Percentiles rank a stretch among this genome's conserved stretches.
These are phyloP conservation scores for Atrichornis clamosus DNA, from an alignment of 2,113 vertebrate species.

Conservation along the genomic window DNA sequence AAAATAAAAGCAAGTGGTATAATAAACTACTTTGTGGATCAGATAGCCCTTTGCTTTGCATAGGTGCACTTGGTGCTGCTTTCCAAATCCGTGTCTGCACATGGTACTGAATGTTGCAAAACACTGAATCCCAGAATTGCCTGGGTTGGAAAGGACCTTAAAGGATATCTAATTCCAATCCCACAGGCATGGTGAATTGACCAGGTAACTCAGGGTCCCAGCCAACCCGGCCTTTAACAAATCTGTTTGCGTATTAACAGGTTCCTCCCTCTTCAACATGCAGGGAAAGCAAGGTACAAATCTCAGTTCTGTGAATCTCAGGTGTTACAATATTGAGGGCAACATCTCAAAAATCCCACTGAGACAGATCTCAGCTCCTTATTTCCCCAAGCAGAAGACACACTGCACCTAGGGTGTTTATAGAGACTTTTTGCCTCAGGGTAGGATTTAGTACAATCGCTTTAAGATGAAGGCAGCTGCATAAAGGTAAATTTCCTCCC, in stretches of 20 bases:
- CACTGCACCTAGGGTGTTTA: background rate
- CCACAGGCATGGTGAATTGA: too few relatives aligned
- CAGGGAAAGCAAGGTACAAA: background rate
- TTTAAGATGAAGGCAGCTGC: background rate
- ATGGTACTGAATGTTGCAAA: background rate
- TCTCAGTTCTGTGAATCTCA: background rate
- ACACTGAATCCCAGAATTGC: background rate
- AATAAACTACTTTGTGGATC: background rate
- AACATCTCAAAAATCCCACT: background rate
- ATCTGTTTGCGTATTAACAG: background rate
- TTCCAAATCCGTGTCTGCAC: background rate
- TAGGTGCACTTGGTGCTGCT: background rate
- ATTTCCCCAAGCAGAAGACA: background rate
- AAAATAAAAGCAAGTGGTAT: background rate
- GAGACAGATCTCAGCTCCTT: background rate
- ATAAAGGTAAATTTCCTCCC: background rate
- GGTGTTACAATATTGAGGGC: background rate
- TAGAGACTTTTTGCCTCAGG: background rate
- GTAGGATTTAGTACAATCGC: rapidly evolving
- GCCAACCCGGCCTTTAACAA: background rate
- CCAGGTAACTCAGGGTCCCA: background rate
- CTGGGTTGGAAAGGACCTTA: background rate
- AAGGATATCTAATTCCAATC: background rate
- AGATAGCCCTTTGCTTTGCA: background rate
- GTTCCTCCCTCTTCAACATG: background rate